A percentile compares a stretch with the other conserved stretches of the same genome.
Evolutionary conservation across 2,797 vertebrate genomes (phyloP).

Genomic region (Artibeus lituratus): DNA sequence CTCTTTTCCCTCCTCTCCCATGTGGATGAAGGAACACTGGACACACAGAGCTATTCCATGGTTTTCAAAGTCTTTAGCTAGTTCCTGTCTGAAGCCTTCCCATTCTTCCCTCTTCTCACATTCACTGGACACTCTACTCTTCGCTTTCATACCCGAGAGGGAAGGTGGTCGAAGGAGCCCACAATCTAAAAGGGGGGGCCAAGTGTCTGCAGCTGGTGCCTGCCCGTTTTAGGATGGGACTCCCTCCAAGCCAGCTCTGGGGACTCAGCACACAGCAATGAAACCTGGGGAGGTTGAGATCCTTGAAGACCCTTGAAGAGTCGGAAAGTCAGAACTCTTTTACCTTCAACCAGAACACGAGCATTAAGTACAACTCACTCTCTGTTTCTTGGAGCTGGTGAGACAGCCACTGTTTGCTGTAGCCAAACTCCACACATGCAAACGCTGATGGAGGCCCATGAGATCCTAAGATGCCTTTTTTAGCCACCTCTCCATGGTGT

Average conservation of each 20-base stretch:
- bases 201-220: not conserved
- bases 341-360: not conserved
- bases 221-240: not conserved
- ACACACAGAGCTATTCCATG: not conserved
- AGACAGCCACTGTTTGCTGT: not conserved
- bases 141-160: not conserved
- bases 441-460: not conserved
- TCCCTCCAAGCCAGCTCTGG: not conserved
- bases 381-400: not conserved
- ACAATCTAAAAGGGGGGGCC: not conserved
- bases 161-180: not conserved
- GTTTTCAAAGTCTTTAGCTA: not conserved
- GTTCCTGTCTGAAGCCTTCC: not conserved
- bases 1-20: not conserved
- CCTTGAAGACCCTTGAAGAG: not conserved
- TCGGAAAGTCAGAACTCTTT: not conserved
- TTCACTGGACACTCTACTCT: not conserved
- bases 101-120: not conserved
- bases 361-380: constrained; percentile 29
- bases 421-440: not conserved
- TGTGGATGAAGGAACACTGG: not conserved
- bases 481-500: not conserved
- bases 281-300: constrained; percentile 29
- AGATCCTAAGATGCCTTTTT: not conserved
- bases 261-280: not conserved